A percentile compares a stretch with the other conserved stretches of the same genome.
phyloP scores from a whole-genome alignment of 2,888 invertebrate genomes.

The Steinernema hermaphroditum region DNA sequence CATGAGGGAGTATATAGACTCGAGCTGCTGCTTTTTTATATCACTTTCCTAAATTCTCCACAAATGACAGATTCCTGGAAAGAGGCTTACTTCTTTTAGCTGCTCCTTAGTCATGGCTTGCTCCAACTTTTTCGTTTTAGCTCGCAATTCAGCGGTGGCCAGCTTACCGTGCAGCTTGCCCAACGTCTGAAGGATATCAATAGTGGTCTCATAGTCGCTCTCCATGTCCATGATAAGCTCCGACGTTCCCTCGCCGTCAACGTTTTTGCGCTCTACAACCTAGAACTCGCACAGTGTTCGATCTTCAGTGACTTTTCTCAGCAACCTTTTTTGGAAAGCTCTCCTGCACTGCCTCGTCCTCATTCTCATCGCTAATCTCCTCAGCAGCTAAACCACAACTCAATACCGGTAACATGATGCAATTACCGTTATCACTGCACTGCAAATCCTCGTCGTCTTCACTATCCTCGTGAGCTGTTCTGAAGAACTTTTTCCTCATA shows the following conservation, averaged over 20 bases:
- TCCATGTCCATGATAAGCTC: not conserved
- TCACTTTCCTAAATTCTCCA: slow-evolving; percentile 49
- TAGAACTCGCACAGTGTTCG: too few relatives aligned
- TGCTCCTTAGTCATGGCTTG: slow-evolving; percentile 56
- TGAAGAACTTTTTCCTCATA: not conserved
- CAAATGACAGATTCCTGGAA: not conserved
- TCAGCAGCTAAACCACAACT: not conserved
- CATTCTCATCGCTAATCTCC: not conserved
- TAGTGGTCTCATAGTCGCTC: not conserved
- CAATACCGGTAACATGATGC: not conserved
- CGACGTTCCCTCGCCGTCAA: not conserved
- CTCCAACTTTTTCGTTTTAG: slow-evolving; percentile 51
- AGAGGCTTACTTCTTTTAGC: slow-evolving; percentile 46
- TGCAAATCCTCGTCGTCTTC: not conserved
- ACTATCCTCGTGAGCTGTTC: not conserved
- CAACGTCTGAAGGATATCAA: slow-evolving; percentile 15
- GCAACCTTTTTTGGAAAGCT: not conserved
- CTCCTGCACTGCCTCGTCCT: not conserved
- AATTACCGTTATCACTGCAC: not conserved
- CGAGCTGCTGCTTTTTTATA: slow-evolving; percentile 54
- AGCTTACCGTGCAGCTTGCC: slow-evolving; percentile 59
- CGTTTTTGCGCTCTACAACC: too few relatives aligned
- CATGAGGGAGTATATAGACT: slow-evolving; percentile 59
- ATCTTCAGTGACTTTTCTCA: not conserved
- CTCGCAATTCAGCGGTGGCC: slow-evolving; percentile 59